Conservation (phyloP, 2,888 invertebrate genomes). For the Tinea semifulvella region DNA sequence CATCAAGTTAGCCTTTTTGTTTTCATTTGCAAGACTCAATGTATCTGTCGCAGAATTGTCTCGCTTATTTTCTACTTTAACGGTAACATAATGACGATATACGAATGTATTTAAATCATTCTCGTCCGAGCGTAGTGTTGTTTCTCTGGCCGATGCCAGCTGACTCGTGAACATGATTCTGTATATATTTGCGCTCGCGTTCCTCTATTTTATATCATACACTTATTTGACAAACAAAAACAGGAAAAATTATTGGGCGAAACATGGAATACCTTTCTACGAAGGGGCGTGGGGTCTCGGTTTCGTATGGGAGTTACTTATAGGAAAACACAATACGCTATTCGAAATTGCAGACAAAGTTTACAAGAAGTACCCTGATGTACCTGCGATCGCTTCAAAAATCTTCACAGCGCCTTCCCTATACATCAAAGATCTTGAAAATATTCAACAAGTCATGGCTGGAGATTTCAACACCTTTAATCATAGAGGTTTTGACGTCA, state of each 20-base stretch:
- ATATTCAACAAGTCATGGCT: slow-evolving; percentile 31
- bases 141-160: too few relatives aligned
- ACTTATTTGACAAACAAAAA: background rate
- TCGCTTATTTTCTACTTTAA: too few relatives aligned
- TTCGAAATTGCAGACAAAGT: slow-evolving; percentile 3
- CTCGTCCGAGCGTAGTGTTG: too few relatives aligned
- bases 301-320: background rate
- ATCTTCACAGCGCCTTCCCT: slow-evolving; percentile 22
- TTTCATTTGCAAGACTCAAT: too few relatives aligned
- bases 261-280: slow-evolving; percentile 12
- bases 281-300: background rate
- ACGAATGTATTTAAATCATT: too few relatives aligned
- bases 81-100: too few relatives aligned
- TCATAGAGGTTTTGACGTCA: slow-evolving; percentile 29
- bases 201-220: background rate
- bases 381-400: slow-evolving; percentile 1
- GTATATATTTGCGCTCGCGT: background rate
- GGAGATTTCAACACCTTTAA: slow-evolving; percentile 32
- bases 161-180: slow-evolving; percentile 2
- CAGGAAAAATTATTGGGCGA: slow-evolving; percentile 13
- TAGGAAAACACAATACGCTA: background rate
- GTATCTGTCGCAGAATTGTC: too few relatives aligned
- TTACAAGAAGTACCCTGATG: slow-evolving; percentile 5
- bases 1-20: too few relatives aligned
- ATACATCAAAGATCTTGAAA: slow-evolving; percentile 29